Base-by-base conservation (phyloP, 1,140 invertebrate genomes). In the Drosophila triauraria region DNA sequence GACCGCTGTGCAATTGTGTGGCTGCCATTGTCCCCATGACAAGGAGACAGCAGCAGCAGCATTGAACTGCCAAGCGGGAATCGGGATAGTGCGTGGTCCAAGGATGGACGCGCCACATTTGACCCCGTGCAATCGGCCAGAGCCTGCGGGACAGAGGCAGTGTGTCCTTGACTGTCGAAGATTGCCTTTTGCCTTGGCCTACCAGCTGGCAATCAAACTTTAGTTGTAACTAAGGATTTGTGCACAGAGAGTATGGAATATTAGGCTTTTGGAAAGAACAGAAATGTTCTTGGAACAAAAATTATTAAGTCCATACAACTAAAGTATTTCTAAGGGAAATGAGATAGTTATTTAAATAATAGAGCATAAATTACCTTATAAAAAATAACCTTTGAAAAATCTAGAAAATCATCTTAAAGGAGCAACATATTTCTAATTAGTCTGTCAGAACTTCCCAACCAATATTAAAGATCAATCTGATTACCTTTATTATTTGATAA, bases 51-150 rank as follows among this genome's bases (percentile, higher is more conserved):
- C 63, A 30, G 27, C 27, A 75, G 43, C 68, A 64, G 42, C 69
- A 61, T 57, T 78, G 43, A 78, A 62, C 53, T 82, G 62, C 44
- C 67, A 60, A 17, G n/a, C 47, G 59, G 44, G 51, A 27, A 60
- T 46, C 48, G 23, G 54, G 51, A 76, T 62, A 48, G 53, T 69
- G 46, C 53, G 50, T 80, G 53, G 62, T 54, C 42, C 56, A 51
- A 48, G 62, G 70, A 56, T 78, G 53, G 62, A 68, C 63, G 59
- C 58, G 42, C 54, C 27, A n/a, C 61, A 59, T 57, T 78, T 82
- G 80, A 78, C 58, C 68, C 63, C 68, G 57, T 83, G 60, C 75
- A 64, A 78, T 78, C 75, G 50, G 59, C 54, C 47, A 46, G 12
- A 32, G 65, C 40, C 43, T 57, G 63, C 25, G 63, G 30, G 50